phyloP scores from a whole-genome alignment of 2,113 vertebrate species.

The Burhinus bistriatus region DNA sequence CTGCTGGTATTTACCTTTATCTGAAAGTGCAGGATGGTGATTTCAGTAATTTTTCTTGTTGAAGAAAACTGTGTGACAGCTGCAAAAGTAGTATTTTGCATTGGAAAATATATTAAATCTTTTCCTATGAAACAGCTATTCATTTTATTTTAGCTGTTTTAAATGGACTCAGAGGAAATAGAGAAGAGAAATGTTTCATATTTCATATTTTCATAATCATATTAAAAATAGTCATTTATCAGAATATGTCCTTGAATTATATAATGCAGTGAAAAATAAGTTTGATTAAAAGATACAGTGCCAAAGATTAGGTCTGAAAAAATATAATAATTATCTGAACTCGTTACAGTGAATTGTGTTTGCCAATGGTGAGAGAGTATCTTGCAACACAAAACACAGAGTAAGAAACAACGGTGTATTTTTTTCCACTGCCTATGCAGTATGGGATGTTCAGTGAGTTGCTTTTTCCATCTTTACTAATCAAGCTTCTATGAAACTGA shows the following conservation, averaged over 20 bases:
- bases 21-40: neutral
- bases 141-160: neutral
- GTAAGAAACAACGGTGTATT: neutral
- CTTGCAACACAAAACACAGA: neutral
- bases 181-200: neutral
- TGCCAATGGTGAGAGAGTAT: neutral
- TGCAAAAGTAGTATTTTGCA: neutral
- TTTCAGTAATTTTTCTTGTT: neutral
- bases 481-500: neutral
- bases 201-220: neutral
- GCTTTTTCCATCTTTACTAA: neutral
- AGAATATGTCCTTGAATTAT: neutral
- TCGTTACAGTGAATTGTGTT: neutral
- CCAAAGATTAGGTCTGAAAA: neutral
- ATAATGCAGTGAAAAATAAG: neutral
- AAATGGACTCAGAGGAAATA: neutral
- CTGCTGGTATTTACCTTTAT: neutral
- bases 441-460: neutral
- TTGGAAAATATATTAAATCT: neutral
- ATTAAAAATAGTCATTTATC: neutral
- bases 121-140: neutral
- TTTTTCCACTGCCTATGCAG: conserved; percentile 12
- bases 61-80: neutral
- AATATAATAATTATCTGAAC: neutral
- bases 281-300: neutral